Evolutionary conservation across 2,888 invertebrate genomes (phyloP), one percentile per base, ranked within the genome.

Genomic region (Salpingus planirostris): DNA sequence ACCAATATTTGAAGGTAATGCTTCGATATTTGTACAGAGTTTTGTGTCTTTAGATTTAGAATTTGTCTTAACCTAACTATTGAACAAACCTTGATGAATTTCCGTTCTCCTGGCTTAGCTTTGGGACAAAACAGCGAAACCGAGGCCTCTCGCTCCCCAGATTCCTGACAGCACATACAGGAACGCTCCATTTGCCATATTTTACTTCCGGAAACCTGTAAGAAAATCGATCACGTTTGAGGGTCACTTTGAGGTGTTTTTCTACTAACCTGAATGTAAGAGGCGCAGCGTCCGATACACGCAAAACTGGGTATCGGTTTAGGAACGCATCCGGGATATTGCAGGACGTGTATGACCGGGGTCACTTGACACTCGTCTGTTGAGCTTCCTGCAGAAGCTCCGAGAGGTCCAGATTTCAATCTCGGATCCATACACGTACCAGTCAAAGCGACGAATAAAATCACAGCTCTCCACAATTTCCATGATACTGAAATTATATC

Each of bases 131-230:
- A 85, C 14, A 92, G 66, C 4, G 88, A 81, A 6, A 92, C 89
- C 11, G 82, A 80, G 1, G 91, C 91, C 64, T 91, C 91, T 44
- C 91, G 70, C 66, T 91, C 89, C 2, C 90, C 90, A 47, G 88
- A 88, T 61, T 92, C 92, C 64, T 92, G 91, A 58, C 92, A 93
- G 61, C 92, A 93, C 78, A 90, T 92, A 58, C 92, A 92, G 1
- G 89, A 89, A 14, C 92, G 72, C 64, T 92, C 91, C 82, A 91
- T 90, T 73, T 91, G 91, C 91, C 91, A 92, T 59, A 91, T 86
- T 73, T 91, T 91, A 50, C 89, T 90, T 3, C 90, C 90, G 18
- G 91, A 91, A 4, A 92, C 90, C 91, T 91, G 41, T 32, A 56
- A 54, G 38, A 44, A n/a, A n/a, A n/a, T n/a, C n/a, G n/a, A n/a